phyloP scores from a whole-genome alignment of 2,797 vertebrate genomes.

The Periparus ater region DNA sequence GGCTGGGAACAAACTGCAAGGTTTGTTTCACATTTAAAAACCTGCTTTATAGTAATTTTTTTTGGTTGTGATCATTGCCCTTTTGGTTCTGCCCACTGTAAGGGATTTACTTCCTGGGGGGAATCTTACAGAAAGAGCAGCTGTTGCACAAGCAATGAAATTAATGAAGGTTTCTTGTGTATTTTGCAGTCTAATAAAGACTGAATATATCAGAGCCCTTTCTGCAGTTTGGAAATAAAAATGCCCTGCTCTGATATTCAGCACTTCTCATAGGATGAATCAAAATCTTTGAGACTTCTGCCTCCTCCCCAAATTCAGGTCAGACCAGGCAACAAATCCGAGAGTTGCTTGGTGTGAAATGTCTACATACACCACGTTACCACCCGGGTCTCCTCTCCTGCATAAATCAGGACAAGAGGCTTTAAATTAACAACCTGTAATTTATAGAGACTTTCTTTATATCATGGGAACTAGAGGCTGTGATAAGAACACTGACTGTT shows the following conservation, averaged over 20 bases:
- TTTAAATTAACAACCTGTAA: background rate
- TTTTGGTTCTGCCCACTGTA: background rate
- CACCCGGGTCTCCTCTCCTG: background rate
- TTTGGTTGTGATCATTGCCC: background rate
- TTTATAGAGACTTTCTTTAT: background rate
- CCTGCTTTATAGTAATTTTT: background rate
- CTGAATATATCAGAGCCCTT: background rate
- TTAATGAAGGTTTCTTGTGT: background rate
- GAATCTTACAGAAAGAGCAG: background rate
- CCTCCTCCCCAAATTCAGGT: background rate
- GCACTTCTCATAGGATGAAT: background rate
- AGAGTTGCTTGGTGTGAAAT: background rate
- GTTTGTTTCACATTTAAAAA: background rate
- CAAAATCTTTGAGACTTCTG: background rate
- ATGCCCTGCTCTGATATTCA: background rate
- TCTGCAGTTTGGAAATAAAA: background rate
- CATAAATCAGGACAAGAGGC: background rate
- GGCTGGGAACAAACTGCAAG: background rate
- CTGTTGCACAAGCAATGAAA: background rate
- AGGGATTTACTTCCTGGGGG: background rate
- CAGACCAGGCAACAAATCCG: background rate
- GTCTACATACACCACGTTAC: accelerated
- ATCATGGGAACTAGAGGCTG: background rate
- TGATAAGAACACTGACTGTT: background rate
- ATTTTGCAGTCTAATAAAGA: background rate